Conservation (phyloP, 2,113 vertebrate genomes). For the sheep (Ovis aries) region ARS-UI_Ramb_v3.0 NC_056066.1:41739501-41740000, state of each 20-base stretch:
- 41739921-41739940: background rate
- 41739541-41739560: background rate
- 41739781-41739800: background rate
- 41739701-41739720: background rate
- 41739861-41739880: background rate
- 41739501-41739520: constrained; percentile 41
- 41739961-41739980: background rate
- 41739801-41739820: background rate
- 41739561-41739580: constrained; percentile 13
- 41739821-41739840: background rate
- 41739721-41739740: background rate
- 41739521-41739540: background rate
- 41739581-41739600: constrained; percentile 42
- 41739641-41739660: background rate
- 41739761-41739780: background rate
- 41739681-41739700: background rate
- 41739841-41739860: too few relatives aligned
- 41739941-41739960: background rate
- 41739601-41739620: background rate
- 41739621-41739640: background rate
- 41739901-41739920: background rate
- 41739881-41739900: background rate
- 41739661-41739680: background rate
- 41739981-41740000: background rate
- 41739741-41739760: background rate